phyloP scores from a whole-genome alignment of 2,113 vertebrate species.

The Trinectes maculatus region DNA sequence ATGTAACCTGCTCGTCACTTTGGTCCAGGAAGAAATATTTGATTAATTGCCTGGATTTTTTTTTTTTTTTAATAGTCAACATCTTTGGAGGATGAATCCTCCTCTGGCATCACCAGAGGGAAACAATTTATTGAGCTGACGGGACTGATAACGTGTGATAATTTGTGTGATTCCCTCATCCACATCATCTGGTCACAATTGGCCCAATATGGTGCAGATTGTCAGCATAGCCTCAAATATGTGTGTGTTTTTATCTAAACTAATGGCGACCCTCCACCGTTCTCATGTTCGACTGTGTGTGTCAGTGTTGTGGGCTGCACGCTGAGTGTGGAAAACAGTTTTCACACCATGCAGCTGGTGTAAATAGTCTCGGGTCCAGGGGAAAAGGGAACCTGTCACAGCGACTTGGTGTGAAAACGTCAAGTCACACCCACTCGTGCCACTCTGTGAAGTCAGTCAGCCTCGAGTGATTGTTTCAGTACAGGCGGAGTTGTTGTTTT shows the following conservation, averaged over 20 bases:
- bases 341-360: not conserved
- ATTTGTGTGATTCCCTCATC: too few species aligned
- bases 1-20: not conserved
- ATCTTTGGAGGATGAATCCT: not conserved
- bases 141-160: too few species aligned
- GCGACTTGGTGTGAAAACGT: conserved; percentile 24
- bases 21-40: not conserved
- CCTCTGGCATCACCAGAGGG: too few species aligned
- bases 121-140: too few species aligned
- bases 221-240: too few species aligned
- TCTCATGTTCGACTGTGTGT: not conserved
- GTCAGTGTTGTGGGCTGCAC: not conserved
- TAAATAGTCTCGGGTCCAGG: not conserved
- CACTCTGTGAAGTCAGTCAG: conserved; percentile 23
- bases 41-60: not conserved
- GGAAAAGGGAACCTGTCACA: conserved; percentile 7
- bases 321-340: not conserved
- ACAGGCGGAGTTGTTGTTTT: conserved; percentile 35
- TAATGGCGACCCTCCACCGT: not conserved
- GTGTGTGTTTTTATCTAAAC: not conserved
- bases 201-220: too few species aligned
- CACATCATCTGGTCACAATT: too few species aligned
- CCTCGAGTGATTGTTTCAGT: conserved; percentile 56
- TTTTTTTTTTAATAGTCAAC: too few species aligned
- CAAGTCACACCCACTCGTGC: conserved; percentile 30